phyloP scores from a whole-genome alignment of 30 jellyfish, hydroid and myxozoan species.

The Turritopsis rubra region DNA sequence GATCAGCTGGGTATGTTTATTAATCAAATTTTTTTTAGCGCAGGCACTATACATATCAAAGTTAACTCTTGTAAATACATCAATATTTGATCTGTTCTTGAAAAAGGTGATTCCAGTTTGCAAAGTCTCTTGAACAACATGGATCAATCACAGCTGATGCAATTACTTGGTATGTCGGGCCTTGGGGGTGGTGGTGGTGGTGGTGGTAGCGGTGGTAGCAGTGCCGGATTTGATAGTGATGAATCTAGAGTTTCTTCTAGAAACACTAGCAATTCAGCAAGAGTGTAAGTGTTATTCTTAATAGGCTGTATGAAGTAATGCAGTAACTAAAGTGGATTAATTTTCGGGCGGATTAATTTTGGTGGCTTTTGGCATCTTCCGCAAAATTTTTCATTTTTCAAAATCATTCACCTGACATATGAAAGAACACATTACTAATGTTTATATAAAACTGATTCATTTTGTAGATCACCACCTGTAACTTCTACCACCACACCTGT shows the following conservation, averaged over 20 bases:
- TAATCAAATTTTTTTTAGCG: neutral
- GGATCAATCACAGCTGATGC: conserved; percentile 91
- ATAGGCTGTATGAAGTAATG: neutral
- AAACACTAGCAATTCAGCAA: conserved; percentile 36
- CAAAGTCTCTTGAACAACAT: conserved; percentile 71
- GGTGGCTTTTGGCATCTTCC: neutral
- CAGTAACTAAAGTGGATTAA: no score
- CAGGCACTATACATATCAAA: neutral
- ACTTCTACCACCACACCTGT: conserved; percentile 27
- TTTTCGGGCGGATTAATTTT: no score
- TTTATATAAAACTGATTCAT: neutral
- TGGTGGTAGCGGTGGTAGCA: no score
- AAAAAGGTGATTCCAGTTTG: conserved; percentile 79
- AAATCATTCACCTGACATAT: neutral
- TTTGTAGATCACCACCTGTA: conserved; percentile 27
- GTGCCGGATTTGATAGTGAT: conserved; percentile 20
- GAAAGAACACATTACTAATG: no score
- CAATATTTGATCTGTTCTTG: neutral
- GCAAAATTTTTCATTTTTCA: no score
- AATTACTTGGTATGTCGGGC: conserved; percentile 83
- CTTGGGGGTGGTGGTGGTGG: conserved; percentile 61
- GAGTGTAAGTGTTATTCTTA: neutral
- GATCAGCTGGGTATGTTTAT: conserved; percentile 92
- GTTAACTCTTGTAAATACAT: neutral
- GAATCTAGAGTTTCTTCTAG: conserved; percentile 33